Conservation (phyloP, 2,113 vertebrate species). For the Cyprinodon tularosa region DNA sequence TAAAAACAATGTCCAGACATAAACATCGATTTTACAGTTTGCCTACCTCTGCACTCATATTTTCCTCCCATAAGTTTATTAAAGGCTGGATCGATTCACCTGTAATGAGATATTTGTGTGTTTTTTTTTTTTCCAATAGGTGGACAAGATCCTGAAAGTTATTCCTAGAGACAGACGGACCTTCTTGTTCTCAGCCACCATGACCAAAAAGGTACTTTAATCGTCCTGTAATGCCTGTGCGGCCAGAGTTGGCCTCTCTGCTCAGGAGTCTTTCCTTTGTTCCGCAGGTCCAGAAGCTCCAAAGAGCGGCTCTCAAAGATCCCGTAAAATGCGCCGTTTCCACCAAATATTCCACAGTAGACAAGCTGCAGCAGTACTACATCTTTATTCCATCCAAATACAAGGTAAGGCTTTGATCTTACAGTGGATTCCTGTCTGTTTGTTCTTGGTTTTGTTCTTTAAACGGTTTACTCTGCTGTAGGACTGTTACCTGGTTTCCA, state of each 20-base stretch:
- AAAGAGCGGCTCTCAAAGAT: constrained; percentile 93
- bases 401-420: constrained; percentile 82
- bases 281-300: constrained; percentile 94
- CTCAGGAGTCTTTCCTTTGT: background rate
- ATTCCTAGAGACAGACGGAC: constrained; percentile 95
- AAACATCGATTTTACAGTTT: too few species aligned
- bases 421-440: too few species aligned
- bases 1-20: background rate
- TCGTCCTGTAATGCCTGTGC: background rate
- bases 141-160: constrained; percentile 97
- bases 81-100: background rate
- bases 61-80: background rate
- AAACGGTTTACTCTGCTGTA: constrained; percentile 50
- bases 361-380: constrained; percentile 97
- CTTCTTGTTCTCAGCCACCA: constrained; percentile 96
- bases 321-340: constrained; percentile 96
- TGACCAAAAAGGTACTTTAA: constrained; percentile 94
- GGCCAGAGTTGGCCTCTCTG: background rate
- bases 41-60: too few species aligned
- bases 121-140: constrained; percentile 75
- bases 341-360: constrained; percentile 95
- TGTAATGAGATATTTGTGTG: background rate
- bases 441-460: background rate
- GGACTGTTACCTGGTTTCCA: constrained; percentile 97
- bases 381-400: constrained; percentile 96